phyloP scores from a whole-genome alignment of 2,888 invertebrate genomes.

The Hyppa rectilinea region DNA sequence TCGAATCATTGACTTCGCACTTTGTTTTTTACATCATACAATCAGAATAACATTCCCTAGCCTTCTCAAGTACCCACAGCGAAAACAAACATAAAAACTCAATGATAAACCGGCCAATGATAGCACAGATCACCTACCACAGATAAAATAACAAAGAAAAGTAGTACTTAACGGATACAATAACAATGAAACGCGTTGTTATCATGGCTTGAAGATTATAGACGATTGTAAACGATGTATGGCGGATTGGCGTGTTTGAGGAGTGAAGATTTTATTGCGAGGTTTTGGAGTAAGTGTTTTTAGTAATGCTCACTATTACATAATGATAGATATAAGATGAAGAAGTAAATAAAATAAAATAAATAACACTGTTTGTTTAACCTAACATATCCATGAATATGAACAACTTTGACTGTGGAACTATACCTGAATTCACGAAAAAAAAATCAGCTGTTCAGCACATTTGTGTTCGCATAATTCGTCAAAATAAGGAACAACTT shows the following conservation, averaged over 20 bases:
- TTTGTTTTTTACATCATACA: no score
- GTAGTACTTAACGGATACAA: constrained; percentile 31
- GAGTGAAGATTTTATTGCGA: constrained; percentile 32
- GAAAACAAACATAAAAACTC: constrained; percentile 42
- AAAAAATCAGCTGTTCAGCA: no score
- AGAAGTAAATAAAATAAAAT: no score
- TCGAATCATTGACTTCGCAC: no score
- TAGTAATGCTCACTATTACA: no score
- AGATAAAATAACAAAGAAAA: constrained; percentile 48
- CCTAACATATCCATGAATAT: no score
- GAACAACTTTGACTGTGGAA: no score
- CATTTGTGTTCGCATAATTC: no score
- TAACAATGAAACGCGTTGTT: constrained; percentile 47
- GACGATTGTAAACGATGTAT: constrained; percentile 4
- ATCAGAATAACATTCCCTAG: constrained; percentile 26
- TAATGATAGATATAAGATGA: no score
- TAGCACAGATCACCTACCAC: constrained; percentile 36
- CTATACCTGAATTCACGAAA: no score
- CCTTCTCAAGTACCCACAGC: constrained; percentile 9
- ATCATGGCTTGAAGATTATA: constrained; percentile 40
- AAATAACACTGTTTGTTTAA: no score
- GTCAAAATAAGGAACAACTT: no score
- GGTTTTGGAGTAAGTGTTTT: constrained; percentile 14
- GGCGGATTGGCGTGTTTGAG: constrained; percentile 1
- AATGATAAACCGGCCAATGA: constrained; percentile 38